phyloP scores from a whole-genome alignment of 1,140 invertebrate genomes.

The Calosoma granatense region DNA sequence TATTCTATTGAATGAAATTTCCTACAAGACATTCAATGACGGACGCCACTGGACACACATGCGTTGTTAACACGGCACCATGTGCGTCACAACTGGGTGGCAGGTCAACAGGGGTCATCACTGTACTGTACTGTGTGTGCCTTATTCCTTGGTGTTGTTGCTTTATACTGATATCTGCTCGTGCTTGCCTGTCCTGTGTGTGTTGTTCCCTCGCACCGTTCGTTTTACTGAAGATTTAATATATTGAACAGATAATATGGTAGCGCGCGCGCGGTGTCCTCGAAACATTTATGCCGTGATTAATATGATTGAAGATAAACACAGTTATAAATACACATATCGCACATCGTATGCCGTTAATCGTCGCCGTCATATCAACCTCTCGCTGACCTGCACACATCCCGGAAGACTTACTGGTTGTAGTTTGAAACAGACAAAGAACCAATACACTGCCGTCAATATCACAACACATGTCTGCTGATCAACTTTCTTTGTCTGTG shows the following conservation, averaged over 20 bases:
- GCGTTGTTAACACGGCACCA: background rate
- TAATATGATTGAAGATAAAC: background rate
- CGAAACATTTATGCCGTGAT: slow-evolving; percentile 5
- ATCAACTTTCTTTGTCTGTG: no score
- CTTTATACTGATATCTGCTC: no score
- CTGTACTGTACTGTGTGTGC: background rate
- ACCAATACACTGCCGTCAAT: no score
- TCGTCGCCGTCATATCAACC: background rate
- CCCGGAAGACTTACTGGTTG: slow-evolving; percentile 4
- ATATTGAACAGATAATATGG: background rate
- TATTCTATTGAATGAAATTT: background rate
- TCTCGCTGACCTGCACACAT: background rate
- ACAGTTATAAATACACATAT: slow-evolving; percentile 1
- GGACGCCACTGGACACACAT: background rate
- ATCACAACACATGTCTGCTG: no score
- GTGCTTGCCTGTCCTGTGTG: background rate
- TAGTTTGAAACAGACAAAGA: no score
- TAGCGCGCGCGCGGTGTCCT: background rate
- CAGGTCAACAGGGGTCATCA: background rate
- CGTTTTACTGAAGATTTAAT: background rate
- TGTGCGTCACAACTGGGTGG: background rate
- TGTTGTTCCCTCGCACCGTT: background rate
- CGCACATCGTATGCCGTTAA: background rate
- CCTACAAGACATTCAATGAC: background rate
- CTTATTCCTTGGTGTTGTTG: no score